Percentiles rank a stretch among this genome's conserved stretches.
These are phyloP conservation scores for Leucophenga montana DNA, from an alignment of 2,888 invertebrate species.

Conservation along the genomic window DNA sequence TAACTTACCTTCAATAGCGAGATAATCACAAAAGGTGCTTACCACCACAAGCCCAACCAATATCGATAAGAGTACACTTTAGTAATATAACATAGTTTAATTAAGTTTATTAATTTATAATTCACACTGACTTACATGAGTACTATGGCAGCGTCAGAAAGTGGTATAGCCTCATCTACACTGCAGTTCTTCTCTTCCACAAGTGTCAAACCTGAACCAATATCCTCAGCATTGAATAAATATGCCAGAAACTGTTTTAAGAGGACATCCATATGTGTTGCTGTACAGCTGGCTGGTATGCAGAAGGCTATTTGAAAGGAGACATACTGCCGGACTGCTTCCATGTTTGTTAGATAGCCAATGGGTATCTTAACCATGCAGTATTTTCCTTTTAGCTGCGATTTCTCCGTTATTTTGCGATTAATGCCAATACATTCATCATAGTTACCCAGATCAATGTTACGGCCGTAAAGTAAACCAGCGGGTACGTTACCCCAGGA, in stretches of 20 bases:
- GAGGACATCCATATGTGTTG: not conserved
- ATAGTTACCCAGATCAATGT: not conserved
- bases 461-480: not conserved
- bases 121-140: constrained; percentile 2
- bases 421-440: constrained; percentile 12
- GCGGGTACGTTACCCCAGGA: constrained; percentile 5
- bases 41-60: constrained; percentile 3
- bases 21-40: constrained; percentile 8
- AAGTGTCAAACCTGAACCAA: not conserved
- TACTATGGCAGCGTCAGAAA: not conserved
- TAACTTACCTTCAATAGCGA: not conserved
- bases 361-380: not conserved
- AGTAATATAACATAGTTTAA: no score
- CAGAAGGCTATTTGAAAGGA: not conserved
- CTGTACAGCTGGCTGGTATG: constrained; percentile 12
- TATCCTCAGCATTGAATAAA: not conserved
- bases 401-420: not conserved
- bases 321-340: not conserved
- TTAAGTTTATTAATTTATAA: no score
- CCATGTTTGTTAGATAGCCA: not conserved
- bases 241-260: constrained; percentile 7
- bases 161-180: not conserved
- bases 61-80: constrained; percentile 1
- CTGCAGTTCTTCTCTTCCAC: constrained; percentile 2
- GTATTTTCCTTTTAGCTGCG: constrained; percentile 1